A percentile compares a stretch with the other conserved stretches of the same genome.
Evolutionary conservation across 2,888 invertebrate species (phyloP).

Genomic region (Malacosoma neustria): DNA sequence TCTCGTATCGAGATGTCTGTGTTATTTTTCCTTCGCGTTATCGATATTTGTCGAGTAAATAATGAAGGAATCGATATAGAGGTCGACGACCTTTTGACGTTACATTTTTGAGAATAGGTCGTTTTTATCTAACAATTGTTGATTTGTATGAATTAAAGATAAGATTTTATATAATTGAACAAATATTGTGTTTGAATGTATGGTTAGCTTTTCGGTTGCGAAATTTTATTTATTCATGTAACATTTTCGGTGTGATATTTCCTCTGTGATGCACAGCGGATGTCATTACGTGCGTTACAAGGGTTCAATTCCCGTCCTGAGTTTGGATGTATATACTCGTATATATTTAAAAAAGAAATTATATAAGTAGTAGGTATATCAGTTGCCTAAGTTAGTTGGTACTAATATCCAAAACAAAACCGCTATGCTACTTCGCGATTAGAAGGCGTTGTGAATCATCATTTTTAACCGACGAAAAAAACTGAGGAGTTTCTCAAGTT

Average conservation of each 20-base stretch:
- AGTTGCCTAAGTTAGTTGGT: too few species aligned
- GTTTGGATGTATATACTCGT: too few species aligned
- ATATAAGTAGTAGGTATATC: too few species aligned
- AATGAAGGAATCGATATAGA: constrained; percentile 60
- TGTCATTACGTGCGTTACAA: too few species aligned
- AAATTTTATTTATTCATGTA: neutral
- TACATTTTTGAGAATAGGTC: constrained; percentile 19
- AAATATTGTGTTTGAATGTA: neutral
- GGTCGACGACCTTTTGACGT: constrained; percentile 33
- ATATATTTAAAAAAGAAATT: too few species aligned
- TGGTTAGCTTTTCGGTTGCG: neutral
- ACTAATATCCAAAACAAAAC: too few species aligned
- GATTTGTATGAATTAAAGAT: constrained; percentile 9
- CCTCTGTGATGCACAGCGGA: too few species aligned
- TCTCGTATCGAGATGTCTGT: constrained; percentile 45
- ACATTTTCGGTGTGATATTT: neutral
- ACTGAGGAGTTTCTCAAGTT: too few species aligned
- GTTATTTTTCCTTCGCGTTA: constrained; percentile 54
- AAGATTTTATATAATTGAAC: neutral
- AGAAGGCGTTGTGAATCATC: too few species aligned
- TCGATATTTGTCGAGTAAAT: constrained; percentile 53
- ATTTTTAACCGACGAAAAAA: too few species aligned
- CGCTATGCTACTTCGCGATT: too few species aligned
- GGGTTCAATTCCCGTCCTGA: too few species aligned
- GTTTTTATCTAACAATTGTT: constrained; percentile 17